Evolutionary conservation across 2,797 vertebrate species (phyloP).

Genomic region (Pogoniulus pusillus): DNA sequence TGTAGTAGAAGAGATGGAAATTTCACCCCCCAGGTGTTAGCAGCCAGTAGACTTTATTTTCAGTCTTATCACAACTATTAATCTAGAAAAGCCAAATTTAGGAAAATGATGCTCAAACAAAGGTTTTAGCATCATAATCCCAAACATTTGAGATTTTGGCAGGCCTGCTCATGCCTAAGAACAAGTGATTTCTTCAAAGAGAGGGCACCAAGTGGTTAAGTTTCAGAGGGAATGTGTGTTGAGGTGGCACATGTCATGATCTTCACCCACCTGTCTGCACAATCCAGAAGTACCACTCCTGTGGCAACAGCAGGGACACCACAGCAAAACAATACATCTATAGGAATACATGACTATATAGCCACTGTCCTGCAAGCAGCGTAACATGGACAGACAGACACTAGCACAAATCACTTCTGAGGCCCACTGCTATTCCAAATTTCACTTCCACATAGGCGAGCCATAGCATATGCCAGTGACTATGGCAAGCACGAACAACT

Average conservation of each 20-base stretch:
- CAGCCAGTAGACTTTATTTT: constrained; percentile 59
- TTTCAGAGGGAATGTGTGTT: not conserved
- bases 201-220: not conserved
- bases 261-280: not conserved
- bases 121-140: constrained; percentile 14
- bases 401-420: not conserved
- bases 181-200: not conserved
- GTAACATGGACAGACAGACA: not conserved
- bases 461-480: fast-evolving
- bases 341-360: not conserved
- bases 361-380: not conserved
- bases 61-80: constrained; percentile 58
- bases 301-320: not conserved
- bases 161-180: not conserved
- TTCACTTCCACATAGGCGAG: not conserved
- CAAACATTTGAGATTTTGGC: constrained; percentile 6
- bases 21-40: constrained; percentile 46
- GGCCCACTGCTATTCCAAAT: not conserved
- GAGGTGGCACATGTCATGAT: not conserved
- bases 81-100: constrained; percentile 57
- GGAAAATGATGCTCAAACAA: constrained; percentile 47
- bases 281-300: not conserved
- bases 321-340: not conserved
- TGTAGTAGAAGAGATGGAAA: constrained; percentile 39
- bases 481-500: not conserved